Percentiles rank a stretch among this genome's conserved stretches.
These are phyloP conservation scores for Ciconia stormi DNA, from an alignment of 2,113 vertebrate genomes.

Conservation along the genomic window DNA sequence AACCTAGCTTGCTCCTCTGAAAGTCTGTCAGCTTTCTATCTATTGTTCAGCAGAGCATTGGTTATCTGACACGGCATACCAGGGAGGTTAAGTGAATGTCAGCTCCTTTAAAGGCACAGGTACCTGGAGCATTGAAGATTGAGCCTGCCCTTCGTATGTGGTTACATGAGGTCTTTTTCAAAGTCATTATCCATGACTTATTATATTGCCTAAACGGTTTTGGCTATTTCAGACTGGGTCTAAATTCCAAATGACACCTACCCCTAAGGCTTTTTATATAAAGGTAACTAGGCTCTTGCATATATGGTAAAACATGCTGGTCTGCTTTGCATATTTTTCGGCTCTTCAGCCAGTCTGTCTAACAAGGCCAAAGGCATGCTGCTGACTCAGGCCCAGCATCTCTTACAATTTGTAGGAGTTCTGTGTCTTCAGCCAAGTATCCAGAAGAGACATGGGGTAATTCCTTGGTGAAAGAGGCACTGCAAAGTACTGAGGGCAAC, in stretches of 20 bases:
- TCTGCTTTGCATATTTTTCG: background rate
- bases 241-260: background rate
- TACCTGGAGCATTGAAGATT: background rate
- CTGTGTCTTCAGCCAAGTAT: background rate
- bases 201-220: background rate
- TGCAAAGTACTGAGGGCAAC: background rate
- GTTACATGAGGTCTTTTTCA: background rate
- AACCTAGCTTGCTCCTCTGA: background rate
- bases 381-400: background rate
- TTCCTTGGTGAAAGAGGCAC: background rate
- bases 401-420: background rate
- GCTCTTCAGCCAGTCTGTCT: background rate
- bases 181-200: background rate
- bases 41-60: background rate
- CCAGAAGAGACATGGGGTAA: background rate
- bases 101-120: slow-evolving; percentile 12
- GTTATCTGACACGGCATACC: slow-evolving; percentile 16
- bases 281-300: background rate
- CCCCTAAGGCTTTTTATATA: background rate
- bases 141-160: background rate
- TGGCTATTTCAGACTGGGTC: background rate
- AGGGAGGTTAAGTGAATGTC: slow-evolving; percentile 41
- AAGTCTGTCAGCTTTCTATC: background rate
- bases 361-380: background rate
- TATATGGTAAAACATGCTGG: background rate